Base-by-base conservation (phyloP, 1,140 invertebrate genomes). In the Orchestia grillus region DNA sequence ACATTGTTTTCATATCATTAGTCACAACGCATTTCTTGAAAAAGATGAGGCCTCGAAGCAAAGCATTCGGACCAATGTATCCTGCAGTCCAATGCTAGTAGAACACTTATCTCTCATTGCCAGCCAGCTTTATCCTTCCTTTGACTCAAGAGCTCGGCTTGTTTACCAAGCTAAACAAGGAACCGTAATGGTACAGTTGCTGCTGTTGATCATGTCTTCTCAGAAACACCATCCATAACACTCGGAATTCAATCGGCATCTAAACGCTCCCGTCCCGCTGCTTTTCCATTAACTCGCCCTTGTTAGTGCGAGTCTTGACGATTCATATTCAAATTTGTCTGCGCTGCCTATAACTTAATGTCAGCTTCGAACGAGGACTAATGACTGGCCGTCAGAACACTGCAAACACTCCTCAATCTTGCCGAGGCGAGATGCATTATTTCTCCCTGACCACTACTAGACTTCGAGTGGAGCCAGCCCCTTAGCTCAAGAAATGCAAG, bases 291-390 rank as follows among this genome's bases (percentile, higher is more conserved):
- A 90, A 44, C 88, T 42, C 88, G 6, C 88, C 88, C 88, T 41
- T 90, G 88, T 90, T 90, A 90, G 88, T 41, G 88, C 43, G 41
- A 44, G 88, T 90, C 88, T 90, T 90, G 88, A 90, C 88, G 88
- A 90, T 90, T 90, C 88, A 90, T 90, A 90, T 90, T 90, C 88
- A 90, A 90, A 90, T 90, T 90, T 90, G 88, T 90, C 88, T 28
- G 23, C 88, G 88, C 43, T 41, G 88, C 88, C 88, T 90, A 90
- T 90, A 90, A 90, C 88, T 90, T 90, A 90, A 90, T 90, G 88
- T 90, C 88, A 90, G 88, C 15, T 90, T 44, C 43, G 88, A 90
- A 90, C 28, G 88, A 90, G 88, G 43, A 90, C 88, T 42, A 90
- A 90, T 90, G 88, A 90, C 88, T 44, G 88, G 88, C 88, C 88